Percentiles rank a stretch among this genome's conserved stretches.
Conservation (phyloP, 2,797 vertebrate species). For the Echiichthys vipera region DNA sequence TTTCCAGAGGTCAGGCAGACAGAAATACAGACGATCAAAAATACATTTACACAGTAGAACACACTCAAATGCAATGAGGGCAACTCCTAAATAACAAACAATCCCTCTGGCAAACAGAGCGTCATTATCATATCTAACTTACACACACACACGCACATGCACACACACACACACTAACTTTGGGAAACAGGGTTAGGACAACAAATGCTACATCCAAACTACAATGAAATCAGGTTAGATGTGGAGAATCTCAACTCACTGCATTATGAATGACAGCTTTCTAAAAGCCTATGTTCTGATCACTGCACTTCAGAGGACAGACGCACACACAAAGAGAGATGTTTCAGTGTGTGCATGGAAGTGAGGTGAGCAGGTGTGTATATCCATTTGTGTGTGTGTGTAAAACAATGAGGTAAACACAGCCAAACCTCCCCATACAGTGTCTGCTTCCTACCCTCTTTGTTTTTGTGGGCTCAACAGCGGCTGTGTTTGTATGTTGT, state of each 20-base stretch:
- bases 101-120: not conserved
- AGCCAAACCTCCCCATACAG: constrained; percentile 8
- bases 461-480: constrained; percentile 60
- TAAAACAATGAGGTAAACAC: constrained; percentile 11
- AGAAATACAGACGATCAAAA: not conserved
- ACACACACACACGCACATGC: not conserved
- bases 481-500: constrained; percentile 32
- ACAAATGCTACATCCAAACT: not conserved
- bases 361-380: constrained; percentile 5
- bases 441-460: constrained; percentile 58
- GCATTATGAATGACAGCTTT: constrained; percentile 74
- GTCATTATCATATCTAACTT: not conserved
- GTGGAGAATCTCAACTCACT: constrained; percentile 53
- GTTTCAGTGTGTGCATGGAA: constrained; percentile 25
- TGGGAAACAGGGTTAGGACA: constrained; percentile 1
- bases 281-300: constrained; percentile 44
- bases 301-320: constrained; percentile 5
- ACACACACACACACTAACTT: not conserved
- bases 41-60: not conserved
- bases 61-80: not conserved
- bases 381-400: not conserved
- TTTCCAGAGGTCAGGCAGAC: not conserved
- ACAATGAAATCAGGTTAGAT: constrained; percentile 23
- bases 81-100: not conserved
- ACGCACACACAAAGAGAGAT: constrained; percentile 41